Conservation (phyloP, 2,797 vertebrate species). For the Linurgus olivaceus region DNA sequence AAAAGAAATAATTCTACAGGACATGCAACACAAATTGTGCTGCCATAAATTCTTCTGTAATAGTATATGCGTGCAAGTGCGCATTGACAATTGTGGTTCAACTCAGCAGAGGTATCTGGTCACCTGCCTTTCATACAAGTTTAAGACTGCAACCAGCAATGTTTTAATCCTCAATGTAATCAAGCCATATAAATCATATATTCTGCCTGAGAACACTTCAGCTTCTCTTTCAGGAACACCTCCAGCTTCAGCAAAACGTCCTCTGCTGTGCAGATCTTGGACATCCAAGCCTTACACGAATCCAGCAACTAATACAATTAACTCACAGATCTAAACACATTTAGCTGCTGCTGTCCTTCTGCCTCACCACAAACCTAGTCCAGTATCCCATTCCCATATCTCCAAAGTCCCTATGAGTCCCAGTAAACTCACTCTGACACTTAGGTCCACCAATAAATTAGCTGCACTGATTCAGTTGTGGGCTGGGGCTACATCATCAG, state of each 20-base stretch:
- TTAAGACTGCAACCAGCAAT: background rate
- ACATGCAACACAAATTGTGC: background rate
- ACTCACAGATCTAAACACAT: background rate
- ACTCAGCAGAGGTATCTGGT: background rate
- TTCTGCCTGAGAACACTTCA: background rate
- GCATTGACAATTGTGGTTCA: background rate
- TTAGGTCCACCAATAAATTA: background rate
- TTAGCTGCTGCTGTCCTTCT: background rate
- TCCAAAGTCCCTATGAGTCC: background rate
- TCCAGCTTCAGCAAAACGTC: background rate
- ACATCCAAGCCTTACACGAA: background rate
- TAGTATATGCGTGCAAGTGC: fast-evolving
- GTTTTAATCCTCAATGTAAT: background rate
- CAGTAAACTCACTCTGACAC: background rate
- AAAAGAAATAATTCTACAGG: background rate
- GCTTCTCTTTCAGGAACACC: background rate
- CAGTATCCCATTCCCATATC: background rate
- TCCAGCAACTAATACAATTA: background rate
- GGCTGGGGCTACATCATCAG: background rate
- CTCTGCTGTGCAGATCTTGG: background rate
- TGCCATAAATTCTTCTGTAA: background rate
- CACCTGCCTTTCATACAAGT: background rate
- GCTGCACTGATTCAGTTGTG: background rate
- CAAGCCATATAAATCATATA: background rate
- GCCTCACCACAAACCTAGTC: background rate